phyloP scores from a whole-genome alignment of 2,113 vertebrate genomes.

The Serilophus lunatus region DNA sequence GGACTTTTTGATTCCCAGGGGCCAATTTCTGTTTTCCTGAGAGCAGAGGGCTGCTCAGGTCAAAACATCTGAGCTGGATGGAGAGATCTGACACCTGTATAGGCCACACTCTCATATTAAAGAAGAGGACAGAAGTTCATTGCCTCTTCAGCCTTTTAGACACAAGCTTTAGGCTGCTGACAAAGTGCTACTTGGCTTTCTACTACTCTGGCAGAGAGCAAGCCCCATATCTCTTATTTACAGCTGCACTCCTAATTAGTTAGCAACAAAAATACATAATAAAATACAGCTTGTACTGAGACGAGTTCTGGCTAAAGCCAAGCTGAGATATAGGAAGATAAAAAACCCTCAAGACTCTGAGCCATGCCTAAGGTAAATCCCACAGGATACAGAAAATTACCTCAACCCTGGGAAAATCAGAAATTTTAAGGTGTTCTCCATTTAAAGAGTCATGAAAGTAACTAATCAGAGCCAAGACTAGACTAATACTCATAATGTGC shows the following conservation, averaged over 20 bases:
- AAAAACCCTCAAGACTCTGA: not conserved
- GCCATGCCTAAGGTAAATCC: not conserved
- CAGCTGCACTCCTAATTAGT: constrained; percentile 27
- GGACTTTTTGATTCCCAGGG: not conserved
- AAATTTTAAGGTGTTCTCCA: not conserved
- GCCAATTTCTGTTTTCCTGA: not conserved
- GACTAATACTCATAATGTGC: constrained; percentile 19
- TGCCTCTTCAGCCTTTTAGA: not conserved
- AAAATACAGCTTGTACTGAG: not conserved
- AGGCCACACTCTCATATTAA: not conserved
- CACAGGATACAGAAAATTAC: constrained; percentile 19
- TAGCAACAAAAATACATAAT: constrained; percentile 5
- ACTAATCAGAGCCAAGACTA: constrained; percentile 19
- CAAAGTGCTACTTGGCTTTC: not conserved
- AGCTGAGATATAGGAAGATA: not conserved
- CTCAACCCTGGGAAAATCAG: constrained; percentile 10
- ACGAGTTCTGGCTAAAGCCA: not conserved
- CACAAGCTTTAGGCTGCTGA: not conserved
- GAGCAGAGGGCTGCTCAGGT: not conserved
- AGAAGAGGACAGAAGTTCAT: not conserved
- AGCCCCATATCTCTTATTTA: constrained; percentile 20
- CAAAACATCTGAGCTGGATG: not conserved
- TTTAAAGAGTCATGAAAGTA: not conserved
- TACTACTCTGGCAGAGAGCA: not conserved
- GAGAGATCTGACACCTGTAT: not conserved